phyloP scores from a whole-genome alignment of 2,797 vertebrate species.

The Eulemur coronatus region DNA sequence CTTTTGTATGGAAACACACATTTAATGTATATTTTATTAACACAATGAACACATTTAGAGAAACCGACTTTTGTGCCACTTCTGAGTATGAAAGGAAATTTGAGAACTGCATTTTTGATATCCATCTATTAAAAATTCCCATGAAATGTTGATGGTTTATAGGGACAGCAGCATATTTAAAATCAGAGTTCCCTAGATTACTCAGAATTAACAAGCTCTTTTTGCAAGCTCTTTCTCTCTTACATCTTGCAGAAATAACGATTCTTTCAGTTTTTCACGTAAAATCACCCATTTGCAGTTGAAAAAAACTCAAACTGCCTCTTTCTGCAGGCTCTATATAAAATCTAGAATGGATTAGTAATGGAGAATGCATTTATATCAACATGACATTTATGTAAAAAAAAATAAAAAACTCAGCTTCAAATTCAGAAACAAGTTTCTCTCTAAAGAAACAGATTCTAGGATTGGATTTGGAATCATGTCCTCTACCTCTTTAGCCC shows the following conservation, averaged over 20 bases:
- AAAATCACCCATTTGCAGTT: not conserved
- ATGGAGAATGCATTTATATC: not conserved
- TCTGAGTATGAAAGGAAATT: not conserved
- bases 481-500: not conserved
- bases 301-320: not conserved
- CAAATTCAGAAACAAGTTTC: not conserved
- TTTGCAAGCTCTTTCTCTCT: not conserved
- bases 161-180: not conserved
- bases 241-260: not conserved
- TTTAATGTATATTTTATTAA: not conserved
- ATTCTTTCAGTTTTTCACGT: not conserved
- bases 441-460: not conserved
- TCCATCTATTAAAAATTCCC: not conserved
- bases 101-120: not conserved
- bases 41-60: not conserved
- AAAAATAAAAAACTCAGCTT: not conserved
- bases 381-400: not conserved
- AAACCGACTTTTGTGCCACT: not conserved
- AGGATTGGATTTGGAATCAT: not conserved
- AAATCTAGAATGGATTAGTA: not conserved
- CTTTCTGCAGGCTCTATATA: not conserved
- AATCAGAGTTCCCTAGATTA: not conserved
- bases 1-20: not conserved
- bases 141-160: not conserved
- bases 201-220: not conserved